phyloP scores from a whole-genome alignment of 1,140 invertebrate species.

The Drosophila hydei region DNA sequence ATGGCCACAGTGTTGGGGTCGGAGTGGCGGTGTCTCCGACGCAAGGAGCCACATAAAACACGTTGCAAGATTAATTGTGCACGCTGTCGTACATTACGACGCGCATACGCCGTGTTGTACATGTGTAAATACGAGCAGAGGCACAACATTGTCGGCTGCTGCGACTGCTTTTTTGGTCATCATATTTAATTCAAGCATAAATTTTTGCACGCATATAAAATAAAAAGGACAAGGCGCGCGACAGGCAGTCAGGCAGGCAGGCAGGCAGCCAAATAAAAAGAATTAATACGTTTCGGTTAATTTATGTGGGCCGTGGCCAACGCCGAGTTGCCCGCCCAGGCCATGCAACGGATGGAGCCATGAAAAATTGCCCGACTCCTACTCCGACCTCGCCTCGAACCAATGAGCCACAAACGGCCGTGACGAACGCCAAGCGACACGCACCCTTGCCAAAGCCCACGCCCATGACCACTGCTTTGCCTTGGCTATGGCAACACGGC shows the following conservation, averaged over 20 bases:
- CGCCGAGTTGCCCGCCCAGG: constrained; percentile 5
- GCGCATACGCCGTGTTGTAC: constrained; percentile 77
- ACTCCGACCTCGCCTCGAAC: constrained; percentile 30
- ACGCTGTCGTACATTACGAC: constrained; percentile 75
- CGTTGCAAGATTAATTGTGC: constrained; percentile 79
- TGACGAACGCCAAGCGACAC: constrained; percentile 59
- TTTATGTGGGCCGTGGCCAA: constrained; percentile 60
- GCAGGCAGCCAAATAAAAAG: constrained; percentile 57
- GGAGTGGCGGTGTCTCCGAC: constrained; percentile 16
- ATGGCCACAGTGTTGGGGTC: constrained; percentile 49
- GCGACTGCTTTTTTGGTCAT: constrained; percentile 80
- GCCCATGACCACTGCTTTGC: constrained; percentile 1
- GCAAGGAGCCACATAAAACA: constrained; percentile 62
- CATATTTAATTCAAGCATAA: constrained; percentile 82
- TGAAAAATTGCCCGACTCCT: constrained; percentile 69
- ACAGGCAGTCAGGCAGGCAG: constrained; percentile 10
- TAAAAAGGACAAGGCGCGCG: constrained; percentile 30
- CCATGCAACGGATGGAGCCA: constrained; percentile 32
- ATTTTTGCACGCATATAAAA: constrained; percentile 82
- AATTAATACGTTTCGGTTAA: constrained; percentile 81
- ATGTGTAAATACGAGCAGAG: constrained; percentile 68
- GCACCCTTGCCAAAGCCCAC: constrained; percentile 22
- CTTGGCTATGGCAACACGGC: constrained; percentile 25
- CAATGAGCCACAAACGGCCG: constrained; percentile 79
- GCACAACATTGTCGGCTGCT: constrained; percentile 40